Evolutionary conservation across 2,797 vertebrate species (phyloP), one percentile per base, ranked within the genome.

Genomic region (Octomys mimax): DNA sequence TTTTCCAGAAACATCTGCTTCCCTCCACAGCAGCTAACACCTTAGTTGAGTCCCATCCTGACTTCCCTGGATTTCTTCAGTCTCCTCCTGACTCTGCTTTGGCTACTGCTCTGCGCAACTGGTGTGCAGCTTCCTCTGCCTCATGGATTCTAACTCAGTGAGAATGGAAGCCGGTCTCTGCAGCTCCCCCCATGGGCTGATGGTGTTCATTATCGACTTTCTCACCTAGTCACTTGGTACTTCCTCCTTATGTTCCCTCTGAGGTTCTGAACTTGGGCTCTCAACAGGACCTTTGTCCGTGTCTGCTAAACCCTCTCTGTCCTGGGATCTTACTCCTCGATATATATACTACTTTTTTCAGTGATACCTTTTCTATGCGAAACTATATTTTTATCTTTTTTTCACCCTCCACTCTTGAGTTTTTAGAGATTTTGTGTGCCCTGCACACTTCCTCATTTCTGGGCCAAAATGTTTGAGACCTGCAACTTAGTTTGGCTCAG

Each of bases 161-260:
- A 79, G 52, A 80, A 13, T 28, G 28, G 13, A 75, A 70, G 24
- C 46, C 71, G 2, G 0, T 87, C 52, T 49, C 52, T 18, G 18
- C 19, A 18, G 0, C 11, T 91, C 49, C 49, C 64, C 12, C 12
- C 28, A 31, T 39, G 28, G 7, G 7, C 19, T 57, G 14, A 16
- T 5, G 2, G 12, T 1, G 2, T 24, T 18, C 18, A 21, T 8
- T 42, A 1, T 24, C n/a, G 13, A 1, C 18, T 0, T 49, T 79
- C 57, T 89, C 21, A 9, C 26, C 33, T 52, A 12, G 33, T 64
- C 54, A 21, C 24, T 39, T n/a, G 14, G 57, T 10, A 14, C 64
- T 52, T 90, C 46, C 70, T 78, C 8, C 36, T 57, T 75, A 10
- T 9, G 42, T 49, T 46, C 42, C 14, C 1, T 4, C 6, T 1